These are phyloP conservation scores for Pyrrhia umbra DNA, from an alignment of 2,888 invertebrate genomes.

Conservation along the genomic window DNA sequence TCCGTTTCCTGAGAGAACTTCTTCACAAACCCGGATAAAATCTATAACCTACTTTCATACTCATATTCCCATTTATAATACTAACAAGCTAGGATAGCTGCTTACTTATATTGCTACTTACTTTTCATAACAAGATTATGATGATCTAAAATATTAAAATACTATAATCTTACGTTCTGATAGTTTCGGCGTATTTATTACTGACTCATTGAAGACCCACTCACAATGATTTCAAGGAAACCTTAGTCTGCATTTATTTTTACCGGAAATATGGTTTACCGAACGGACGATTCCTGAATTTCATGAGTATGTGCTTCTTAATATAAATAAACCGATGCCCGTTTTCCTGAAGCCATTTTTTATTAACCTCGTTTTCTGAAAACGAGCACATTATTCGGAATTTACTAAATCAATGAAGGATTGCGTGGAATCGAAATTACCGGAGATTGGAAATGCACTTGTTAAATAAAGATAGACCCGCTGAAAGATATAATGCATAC, in stretches of 20 bases:
- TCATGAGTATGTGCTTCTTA: slow-evolving; percentile 19
- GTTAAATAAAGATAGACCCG: background rate
- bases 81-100: too few relatives aligned
- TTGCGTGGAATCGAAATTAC: background rate
- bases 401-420: background rate
- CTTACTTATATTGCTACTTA: too few relatives aligned
- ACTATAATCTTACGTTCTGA: background rate
- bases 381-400: background rate
- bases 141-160: background rate
- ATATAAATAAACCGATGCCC: background rate
- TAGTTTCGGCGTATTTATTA: slow-evolving; percentile 1
- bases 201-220: slow-evolving; percentile 29
- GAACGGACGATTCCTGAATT: slow-evolving; percentile 33
- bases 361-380: slow-evolving; percentile 29
- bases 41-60: too few relatives aligned
- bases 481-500: background rate
- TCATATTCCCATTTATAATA: too few relatives aligned
- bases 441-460: slow-evolving; percentile 1
- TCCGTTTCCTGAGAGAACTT: too few relatives aligned
- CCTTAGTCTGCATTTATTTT: slow-evolving; percentile 33
- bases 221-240: slow-evolving; percentile 40
- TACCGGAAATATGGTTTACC: slow-evolving; percentile 33
- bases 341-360: slow-evolving; percentile 33
- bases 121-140: too few relatives aligned
- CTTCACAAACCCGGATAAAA: too few relatives aligned